Evolutionary conservation across 2,888 invertebrate species (phyloP).

Genomic region (Smittia sp.): DNA sequence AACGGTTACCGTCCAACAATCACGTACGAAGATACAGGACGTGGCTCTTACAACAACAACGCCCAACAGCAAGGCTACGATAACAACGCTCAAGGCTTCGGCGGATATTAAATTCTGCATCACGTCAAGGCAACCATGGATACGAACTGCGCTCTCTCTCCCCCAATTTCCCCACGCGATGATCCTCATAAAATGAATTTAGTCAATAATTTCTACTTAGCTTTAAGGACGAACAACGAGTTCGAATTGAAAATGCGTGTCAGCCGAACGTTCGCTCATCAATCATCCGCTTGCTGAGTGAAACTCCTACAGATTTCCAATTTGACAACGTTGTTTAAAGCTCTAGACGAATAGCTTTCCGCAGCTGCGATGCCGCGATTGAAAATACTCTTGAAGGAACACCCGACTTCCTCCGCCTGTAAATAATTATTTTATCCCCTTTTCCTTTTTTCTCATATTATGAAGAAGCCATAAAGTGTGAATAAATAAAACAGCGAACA

Average conservation of each 20-base stretch:
- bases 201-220: constrained; percentile 1
- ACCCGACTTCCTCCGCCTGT: not conserved
- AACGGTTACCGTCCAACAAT: constrained; percentile 67
- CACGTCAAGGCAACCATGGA: not conserved
- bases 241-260: not conserved
- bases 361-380: not conserved
- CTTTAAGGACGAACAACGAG: constrained; percentile 8
- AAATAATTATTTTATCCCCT: not conserved
- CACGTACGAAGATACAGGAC: constrained; percentile 62
- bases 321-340: not conserved
- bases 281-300: not conserved
- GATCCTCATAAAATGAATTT: constrained; percentile 10
- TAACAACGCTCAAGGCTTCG: constrained; percentile 43
- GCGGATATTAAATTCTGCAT: constrained; percentile 41
- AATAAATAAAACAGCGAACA: constrained; percentile 24
- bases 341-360: not conserved
- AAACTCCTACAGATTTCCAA: not conserved
- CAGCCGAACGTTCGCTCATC: not conserved
- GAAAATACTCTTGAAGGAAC: not conserved
- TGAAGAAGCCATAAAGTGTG: constrained; percentile 37
- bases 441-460: constrained; percentile 24
- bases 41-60: constrained; percentile 45
- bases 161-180: not conserved
- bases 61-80: constrained; percentile 44
- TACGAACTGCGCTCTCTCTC: not conserved